phyloP scores from a whole-genome alignment of 2,888 invertebrate genomes.

The Cryptocephalus moraei region DNA sequence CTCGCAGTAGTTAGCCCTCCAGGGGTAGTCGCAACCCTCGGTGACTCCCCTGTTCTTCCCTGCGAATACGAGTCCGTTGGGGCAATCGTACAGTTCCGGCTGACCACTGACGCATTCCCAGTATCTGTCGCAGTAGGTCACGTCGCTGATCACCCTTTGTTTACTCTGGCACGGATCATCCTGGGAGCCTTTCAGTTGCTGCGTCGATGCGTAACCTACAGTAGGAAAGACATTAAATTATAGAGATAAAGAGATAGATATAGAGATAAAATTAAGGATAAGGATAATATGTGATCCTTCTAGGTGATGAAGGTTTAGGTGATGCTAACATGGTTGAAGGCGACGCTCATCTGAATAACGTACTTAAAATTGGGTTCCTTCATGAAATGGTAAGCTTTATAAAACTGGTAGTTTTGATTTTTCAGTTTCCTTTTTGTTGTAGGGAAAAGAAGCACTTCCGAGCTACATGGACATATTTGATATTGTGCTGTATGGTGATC shows the following conservation, averaged over 20 bases:
- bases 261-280: constrained; percentile 57
- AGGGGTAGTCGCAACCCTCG: constrained; percentile 83
- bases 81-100: constrained; percentile 78
- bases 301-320: constrained; percentile 90
- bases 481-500: constrained; percentile 83
- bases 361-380: constrained; percentile 87
- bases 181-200: constrained; percentile 33
- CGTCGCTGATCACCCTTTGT: constrained; percentile 63
- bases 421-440: constrained; percentile 17
- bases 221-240: not conserved
- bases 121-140: constrained; percentile 68
- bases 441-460: constrained; percentile 57
- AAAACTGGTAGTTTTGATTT: constrained; percentile 10
- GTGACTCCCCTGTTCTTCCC: constrained; percentile 81
- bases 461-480: constrained; percentile 75
- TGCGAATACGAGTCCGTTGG: constrained; percentile 82
- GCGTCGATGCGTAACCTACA: constrained; percentile 22
- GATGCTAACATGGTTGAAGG: constrained; percentile 91
- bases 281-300: constrained; percentile 74
- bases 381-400: constrained; percentile 57
- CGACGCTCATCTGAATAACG: constrained; percentile 58
- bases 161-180: constrained; percentile 81
- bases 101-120: constrained; percentile 83
- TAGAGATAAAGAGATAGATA: too few species aligned
- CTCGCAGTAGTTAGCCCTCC: constrained; percentile 82